phyloP scores from a whole-genome alignment of 1,140 invertebrate genomes.

The Aporrectodea caliginosa region DNA sequence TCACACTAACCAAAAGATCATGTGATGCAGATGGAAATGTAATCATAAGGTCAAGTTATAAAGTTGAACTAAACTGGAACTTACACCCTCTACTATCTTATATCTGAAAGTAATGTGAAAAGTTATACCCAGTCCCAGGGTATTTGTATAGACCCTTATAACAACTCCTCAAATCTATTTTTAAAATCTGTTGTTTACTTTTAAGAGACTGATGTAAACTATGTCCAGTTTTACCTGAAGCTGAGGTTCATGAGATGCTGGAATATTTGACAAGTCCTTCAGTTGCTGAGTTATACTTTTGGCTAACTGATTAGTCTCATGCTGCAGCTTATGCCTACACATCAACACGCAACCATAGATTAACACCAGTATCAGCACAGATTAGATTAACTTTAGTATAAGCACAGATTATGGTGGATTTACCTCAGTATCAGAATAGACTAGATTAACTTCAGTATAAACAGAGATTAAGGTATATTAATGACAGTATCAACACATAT shows the following conservation, averaged over 20 bases:
- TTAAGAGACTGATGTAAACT: not conserved
- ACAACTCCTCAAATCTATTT: no score
- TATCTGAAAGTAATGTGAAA: not conserved
- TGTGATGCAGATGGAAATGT: no score
- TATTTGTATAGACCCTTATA: not conserved
- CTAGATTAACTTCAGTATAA: not conserved
- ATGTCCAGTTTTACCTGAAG: not conserved
- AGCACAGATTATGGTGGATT: not conserved
- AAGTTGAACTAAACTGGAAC: not conserved
- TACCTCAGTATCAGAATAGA: not conserved
- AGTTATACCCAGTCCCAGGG: not conserved
- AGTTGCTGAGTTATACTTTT: not conserved
- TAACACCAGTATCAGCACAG: not conserved
- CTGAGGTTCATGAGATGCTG: not conserved
- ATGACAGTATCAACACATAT: not conserved
- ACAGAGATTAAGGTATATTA: not conserved
- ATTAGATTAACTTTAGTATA: not conserved
- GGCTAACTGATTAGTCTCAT: not conserved
- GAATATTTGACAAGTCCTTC: not conserved
- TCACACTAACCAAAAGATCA: no score
- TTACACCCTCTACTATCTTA: not conserved
- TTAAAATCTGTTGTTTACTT: no score
- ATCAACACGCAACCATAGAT: not conserved
- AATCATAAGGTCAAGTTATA: no score
- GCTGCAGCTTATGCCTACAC: not conserved